Base-by-base conservation (phyloP, 1,140 invertebrate species). In the Drosophila seguyi region DNA sequence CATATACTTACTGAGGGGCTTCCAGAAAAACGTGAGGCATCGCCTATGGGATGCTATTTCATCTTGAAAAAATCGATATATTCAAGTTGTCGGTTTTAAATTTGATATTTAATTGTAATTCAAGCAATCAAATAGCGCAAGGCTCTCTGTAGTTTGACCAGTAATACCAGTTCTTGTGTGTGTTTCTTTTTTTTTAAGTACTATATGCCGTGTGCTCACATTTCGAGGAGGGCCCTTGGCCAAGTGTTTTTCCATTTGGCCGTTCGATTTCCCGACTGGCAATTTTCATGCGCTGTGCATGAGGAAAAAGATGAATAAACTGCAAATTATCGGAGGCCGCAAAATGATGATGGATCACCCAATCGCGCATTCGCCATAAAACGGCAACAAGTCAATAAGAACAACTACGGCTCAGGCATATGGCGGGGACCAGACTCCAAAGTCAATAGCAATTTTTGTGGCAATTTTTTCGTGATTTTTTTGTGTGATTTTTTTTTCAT, bases 381-480 rank as follows among this genome's bases (percentile, higher is more conserved):
- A 77, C 58, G 84, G 85, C 84, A 87, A 90, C 80, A 84, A 88
- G 84, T 88, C 84, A 87, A 87, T 87, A 88, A 88, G 84, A 80
- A 80, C 72, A 78, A 71, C 71, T 36, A 84, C 79, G 42, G 55
- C 56, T 76, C 68, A 42, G 62, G 48, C 71, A 75, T 69, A 79
- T 79, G 61, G 53, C 25, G 31, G 52, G 31, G 34, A 22, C 69
- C 60, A 62, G 45, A 79, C 50, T 59, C 47, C 71, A 69, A 65
- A 78, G 78, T 86, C 84, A 80, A 88, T 88, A 88, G 57, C 84
- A 74, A 83, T 88, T 82, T 86, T 79, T 86, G 83, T 74, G 59
- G 85, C 86, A 81, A 90, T 88, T 90, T 81, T 79, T 88, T 67
- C 13, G 44, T 72, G 59, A 45, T 85, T 63, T 53, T 60, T 68